Percentiles rank a stretch among this genome's conserved stretches.
Evolutionary conservation across 2,113 vertebrate genomes (phyloP).

Genomic region (Seriola quinqueradiata): DNA sequence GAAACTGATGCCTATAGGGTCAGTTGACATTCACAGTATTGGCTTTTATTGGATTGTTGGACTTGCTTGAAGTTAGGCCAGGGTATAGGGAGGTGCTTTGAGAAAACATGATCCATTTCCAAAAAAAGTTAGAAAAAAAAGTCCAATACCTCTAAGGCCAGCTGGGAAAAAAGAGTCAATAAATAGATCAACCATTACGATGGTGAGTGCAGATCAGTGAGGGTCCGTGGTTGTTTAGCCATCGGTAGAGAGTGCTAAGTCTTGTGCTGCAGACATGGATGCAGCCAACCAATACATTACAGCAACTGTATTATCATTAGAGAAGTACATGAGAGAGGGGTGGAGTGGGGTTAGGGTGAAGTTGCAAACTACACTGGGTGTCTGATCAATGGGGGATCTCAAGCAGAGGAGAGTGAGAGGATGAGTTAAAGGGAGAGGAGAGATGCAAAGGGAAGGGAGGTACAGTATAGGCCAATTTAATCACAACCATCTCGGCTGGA

Average conservation of each 20-base stretch:
- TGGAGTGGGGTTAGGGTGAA: neutral
- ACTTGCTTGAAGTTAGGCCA: conserved; percentile 41
- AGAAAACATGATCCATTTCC: conserved; percentile 52
- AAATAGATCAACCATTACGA: conserved; percentile 50
- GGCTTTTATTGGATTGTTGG: conserved; percentile 62
- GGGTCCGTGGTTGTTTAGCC: conserved; percentile 22
- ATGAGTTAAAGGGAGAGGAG: conserved; percentile 36
- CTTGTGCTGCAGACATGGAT: conserved; percentile 26
- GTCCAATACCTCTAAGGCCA: conserved; percentile 18
- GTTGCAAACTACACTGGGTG: conserved; percentile 18
- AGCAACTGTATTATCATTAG: conserved; percentile 45
- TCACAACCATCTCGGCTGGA: conserved; percentile 72
- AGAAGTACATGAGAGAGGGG: conserved; percentile 36
- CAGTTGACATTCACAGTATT: conserved; percentile 70
- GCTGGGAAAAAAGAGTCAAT: conserved; percentile 35
- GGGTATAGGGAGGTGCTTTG: neutral
- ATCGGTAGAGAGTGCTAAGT: conserved; percentile 16
- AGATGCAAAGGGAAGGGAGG: conserved; percentile 41
- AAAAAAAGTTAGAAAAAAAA: conserved; percentile 42
- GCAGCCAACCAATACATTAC: conserved; percentile 38
- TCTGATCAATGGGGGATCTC: conserved; percentile 60
- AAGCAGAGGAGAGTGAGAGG: conserved; percentile 26
- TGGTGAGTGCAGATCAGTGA: conserved; percentile 34
- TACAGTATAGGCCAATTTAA: conserved; percentile 72
- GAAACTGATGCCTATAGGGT: conserved; percentile 66